These are phyloP conservation scores for Phrynosoma platyrhinos DNA, from an alignment of 2,113 vertebrate genomes.

Conservation along the genomic window DNA sequence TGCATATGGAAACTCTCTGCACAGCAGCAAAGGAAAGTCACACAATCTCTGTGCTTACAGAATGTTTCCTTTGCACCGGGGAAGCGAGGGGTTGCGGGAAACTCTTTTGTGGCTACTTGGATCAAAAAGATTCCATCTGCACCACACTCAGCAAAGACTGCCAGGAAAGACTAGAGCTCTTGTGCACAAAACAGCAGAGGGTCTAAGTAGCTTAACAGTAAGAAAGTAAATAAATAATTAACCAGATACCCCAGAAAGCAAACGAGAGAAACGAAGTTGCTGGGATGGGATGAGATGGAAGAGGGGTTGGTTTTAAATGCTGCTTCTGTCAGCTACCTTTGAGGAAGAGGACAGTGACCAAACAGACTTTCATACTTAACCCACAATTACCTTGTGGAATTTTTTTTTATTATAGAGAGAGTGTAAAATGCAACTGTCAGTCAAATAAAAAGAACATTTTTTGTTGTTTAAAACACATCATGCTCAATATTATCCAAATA, in stretches of 20 bases:
- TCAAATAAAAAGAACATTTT: slow-evolving; percentile 88
- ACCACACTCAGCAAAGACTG: neutral
- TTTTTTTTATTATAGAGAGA: slow-evolving; percentile 87
- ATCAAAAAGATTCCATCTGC: fast-evolving
- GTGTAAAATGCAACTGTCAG: slow-evolving; percentile 89
- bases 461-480: slow-evolving; percentile 79
- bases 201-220: no score
- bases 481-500: slow-evolving; percentile 78
- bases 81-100: neutral
- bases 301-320: fast-evolving
- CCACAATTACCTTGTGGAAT: slow-evolving; percentile 83
- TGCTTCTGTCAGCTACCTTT: fast-evolving
- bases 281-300: neutral
- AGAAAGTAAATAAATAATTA: no score
- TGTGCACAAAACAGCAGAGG: no score
- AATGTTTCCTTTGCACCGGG: neutral
- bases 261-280: neutral
- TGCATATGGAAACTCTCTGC: no score
- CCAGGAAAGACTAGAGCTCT: no score
- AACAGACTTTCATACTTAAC: slow-evolving; percentile 46
- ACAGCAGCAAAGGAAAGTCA: no score
- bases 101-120: neutral
- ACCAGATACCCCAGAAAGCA: neutral
- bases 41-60: fast-evolving
- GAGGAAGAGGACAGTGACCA: neutral